A percentile compares a stretch with the other conserved stretches of the same genome.
These are phyloP conservation scores for Champsocephalus gunnari DNA, from an alignment of 2,797 vertebrate species.

Conservation along the genomic window DNA sequence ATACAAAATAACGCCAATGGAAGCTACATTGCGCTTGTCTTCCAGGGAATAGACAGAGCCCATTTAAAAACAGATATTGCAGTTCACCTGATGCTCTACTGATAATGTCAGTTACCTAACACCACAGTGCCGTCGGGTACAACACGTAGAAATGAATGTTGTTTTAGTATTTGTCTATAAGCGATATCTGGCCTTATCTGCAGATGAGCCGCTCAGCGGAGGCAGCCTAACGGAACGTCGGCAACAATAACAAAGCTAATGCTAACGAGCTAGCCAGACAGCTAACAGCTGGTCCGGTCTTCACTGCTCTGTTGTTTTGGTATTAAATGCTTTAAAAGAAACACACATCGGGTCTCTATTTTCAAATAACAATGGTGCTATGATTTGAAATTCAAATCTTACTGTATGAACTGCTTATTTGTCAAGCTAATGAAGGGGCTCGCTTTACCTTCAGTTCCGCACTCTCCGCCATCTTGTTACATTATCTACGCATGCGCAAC, in stretches of 20 bases:
- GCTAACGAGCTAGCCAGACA: slow-evolving; percentile 74
- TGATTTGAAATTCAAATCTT: slow-evolving; percentile 42
- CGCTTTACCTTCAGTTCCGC: slow-evolving; percentile 99
- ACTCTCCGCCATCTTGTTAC: slow-evolving; percentile 99
- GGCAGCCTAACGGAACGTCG: slow-evolving; percentile 64
- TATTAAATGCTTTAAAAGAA: slow-evolving; percentile 13
- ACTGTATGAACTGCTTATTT: slow-evolving; percentile 59
- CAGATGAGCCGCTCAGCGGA: slow-evolving; percentile 49
- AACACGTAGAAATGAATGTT: neutral
- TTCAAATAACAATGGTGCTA: slow-evolving; percentile 11
- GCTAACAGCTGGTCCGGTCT: slow-evolving; percentile 64
- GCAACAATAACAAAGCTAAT: slow-evolving; percentile 87
- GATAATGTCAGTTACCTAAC: neutral
- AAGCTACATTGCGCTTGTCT: slow-evolving; percentile 47
- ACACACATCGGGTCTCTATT: neutral
- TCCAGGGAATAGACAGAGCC: slow-evolving; percentile 80
- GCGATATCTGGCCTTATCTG: slow-evolving; percentile 20
- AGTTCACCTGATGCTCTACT: neutral
- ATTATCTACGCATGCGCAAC: slow-evolving; percentile 82
- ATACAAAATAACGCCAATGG: slow-evolving; percentile 24
- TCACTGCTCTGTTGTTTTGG: slow-evolving; percentile 29
- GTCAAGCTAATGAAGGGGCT: slow-evolving; percentile 84
- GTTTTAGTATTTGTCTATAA: slow-evolving; percentile 1
- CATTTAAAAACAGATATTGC: slow-evolving; percentile 47
- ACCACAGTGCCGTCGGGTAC: neutral